Conservation (phyloP, 2,797 vertebrate genomes). For the Myotis planiceps region DNA sequence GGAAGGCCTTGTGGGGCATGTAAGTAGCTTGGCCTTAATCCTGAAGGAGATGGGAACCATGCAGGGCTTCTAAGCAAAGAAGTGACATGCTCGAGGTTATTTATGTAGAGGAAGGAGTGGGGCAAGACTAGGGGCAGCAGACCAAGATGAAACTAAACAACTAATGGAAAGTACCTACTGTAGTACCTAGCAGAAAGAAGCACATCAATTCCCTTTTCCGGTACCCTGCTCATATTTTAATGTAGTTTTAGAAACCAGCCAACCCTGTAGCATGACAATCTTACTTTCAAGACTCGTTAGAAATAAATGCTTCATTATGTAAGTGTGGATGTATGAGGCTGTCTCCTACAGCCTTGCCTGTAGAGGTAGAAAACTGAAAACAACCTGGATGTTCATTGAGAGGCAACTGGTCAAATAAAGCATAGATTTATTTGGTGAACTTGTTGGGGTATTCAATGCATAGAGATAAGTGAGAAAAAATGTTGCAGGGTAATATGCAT, state of each 20-base stretch:
- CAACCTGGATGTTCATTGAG: neutral
- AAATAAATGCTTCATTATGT: constrained; percentile 8
- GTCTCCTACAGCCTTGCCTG: neutral
- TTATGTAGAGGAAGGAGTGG: neutral
- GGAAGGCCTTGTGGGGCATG: neutral
- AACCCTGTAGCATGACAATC: neutral
- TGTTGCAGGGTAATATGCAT: neutral
- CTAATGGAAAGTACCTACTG: constrained; percentile 67
- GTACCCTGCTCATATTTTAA: constrained; percentile 14
- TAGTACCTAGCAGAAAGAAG: constrained; percentile 54
- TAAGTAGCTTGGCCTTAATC: neutral
- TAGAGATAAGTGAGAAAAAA: neutral
- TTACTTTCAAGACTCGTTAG: constrained; percentile 18
- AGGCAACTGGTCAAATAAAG: constrained; percentile 42
- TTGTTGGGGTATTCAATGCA: neutral
- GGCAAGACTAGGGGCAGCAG: neutral
- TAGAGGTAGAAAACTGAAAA: neutral
- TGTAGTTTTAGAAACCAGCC: constrained; percentile 47
- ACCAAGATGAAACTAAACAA: constrained; percentile 68
- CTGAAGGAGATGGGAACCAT: neutral
- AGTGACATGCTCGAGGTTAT: neutral
- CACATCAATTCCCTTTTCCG: constrained; percentile 60
- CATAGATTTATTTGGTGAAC: neutral
- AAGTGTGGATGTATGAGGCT: neutral
- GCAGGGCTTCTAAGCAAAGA: constrained; percentile 7